phyloP scores from a whole-genome alignment of 2,888 invertebrate species.

The Mantis religiosa region DNA sequence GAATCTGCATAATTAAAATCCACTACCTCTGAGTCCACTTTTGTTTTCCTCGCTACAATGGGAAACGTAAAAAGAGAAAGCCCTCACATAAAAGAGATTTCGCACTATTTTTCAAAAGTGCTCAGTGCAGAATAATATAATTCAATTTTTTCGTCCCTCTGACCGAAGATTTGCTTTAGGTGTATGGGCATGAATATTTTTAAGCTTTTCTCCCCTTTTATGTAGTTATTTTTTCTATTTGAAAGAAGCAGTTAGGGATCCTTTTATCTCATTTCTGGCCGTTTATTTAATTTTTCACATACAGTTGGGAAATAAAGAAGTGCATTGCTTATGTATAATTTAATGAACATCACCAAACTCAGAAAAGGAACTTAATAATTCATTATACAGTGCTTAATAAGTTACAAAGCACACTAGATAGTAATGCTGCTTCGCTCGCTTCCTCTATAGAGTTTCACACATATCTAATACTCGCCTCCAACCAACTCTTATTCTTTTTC shows the following conservation, averaged over 20 bases:
- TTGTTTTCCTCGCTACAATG: neutral
- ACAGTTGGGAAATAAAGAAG: neutral
- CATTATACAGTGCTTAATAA: too few species aligned
- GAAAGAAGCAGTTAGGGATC: neutral
- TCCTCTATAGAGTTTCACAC: too few species aligned
- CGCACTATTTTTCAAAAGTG: neutral
- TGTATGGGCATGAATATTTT: neutral
- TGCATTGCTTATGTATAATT: too few species aligned
- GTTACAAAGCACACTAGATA: too few species aligned
- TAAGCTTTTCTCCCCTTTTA: neutral
- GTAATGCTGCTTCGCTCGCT: too few species aligned
- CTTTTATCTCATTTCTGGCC: neutral
- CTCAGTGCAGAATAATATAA: neutral
- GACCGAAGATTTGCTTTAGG: neutral
- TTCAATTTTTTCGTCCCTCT: neutral
- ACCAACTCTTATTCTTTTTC: too few species aligned
- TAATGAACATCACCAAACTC: too few species aligned
- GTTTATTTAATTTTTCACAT: neutral
- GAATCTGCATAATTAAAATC: slow-evolving; percentile 1
- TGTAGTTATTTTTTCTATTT: neutral
- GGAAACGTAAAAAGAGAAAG: neutral
- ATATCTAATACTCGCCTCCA: too few species aligned
- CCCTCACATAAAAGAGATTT: neutral
- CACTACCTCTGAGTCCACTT: neutral
- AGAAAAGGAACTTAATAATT: too few species aligned